These are phyloP conservation scores for Orientallactaga bullata DNA, from an alignment of 2,113 vertebrate genomes.

Conservation along the genomic window DNA sequence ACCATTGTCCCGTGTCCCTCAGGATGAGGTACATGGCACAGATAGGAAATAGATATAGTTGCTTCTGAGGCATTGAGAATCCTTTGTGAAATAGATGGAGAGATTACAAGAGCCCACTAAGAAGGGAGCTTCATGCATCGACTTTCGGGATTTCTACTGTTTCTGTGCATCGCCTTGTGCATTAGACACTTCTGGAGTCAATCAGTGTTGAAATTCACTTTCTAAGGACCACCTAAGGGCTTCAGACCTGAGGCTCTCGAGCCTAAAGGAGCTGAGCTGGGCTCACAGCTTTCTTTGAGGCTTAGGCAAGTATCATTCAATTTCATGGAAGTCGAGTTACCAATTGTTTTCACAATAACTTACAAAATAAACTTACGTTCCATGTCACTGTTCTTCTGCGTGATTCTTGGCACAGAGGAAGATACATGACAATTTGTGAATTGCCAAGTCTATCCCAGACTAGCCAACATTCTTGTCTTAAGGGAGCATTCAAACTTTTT, in stretches of 20 bases:
- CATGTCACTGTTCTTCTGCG: conserved; percentile 9
- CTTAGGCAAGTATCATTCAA: background rate
- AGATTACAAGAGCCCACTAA: background rate
- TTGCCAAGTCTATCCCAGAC: conserved; percentile 18
- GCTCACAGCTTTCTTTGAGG: background rate
- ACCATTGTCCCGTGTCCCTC: background rate
- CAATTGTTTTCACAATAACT: conserved; percentile 25
- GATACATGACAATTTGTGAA: conserved; percentile 47
- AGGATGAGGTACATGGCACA: background rate
- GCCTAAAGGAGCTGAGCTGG: background rate
- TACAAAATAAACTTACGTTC: conserved; percentile 40
- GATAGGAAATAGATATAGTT: background rate
- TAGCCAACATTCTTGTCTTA: conserved; percentile 20
- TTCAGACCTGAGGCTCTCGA: background rate
- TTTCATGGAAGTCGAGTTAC: background rate
- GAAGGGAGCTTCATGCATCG: background rate
- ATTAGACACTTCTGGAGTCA: background rate
- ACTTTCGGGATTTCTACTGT: background rate
- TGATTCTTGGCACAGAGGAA: conserved; percentile 55
- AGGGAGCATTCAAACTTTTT: conserved; percentile 50
- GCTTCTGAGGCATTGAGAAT: background rate
- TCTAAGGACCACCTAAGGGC: background rate
- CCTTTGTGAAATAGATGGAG: background rate
- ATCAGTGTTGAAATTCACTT: conserved; percentile 33
- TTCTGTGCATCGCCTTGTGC: background rate